These are phyloP conservation scores for Acholoe squamosa DNA, from an alignment of 2,888 invertebrate genomes.

Conservation along the genomic window DNA sequence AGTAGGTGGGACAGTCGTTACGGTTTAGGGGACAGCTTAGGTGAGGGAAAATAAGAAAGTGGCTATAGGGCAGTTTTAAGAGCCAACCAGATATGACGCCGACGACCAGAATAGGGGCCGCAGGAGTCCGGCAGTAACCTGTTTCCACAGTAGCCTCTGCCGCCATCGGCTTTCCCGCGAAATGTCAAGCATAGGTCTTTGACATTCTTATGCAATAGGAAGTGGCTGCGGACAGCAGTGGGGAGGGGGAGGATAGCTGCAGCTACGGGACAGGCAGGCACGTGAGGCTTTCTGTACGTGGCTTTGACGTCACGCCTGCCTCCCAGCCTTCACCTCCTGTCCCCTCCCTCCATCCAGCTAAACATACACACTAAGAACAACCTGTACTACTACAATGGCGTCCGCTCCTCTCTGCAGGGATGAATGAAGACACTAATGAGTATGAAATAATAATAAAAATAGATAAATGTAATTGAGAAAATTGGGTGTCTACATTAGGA, in stretches of 20 bases:
- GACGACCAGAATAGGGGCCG: not conserved
- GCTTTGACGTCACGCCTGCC: conserved; percentile 1
- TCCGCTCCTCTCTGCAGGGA: not conserved
- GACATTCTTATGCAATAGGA: conserved; percentile 44
- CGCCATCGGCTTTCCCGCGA: not conserved
- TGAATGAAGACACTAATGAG: no score
- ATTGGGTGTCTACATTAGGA: not conserved
- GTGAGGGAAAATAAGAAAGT: no score
- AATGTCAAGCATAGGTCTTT: conserved; percentile 41
- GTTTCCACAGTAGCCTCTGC: conserved; percentile 9
- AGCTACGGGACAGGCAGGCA: not conserved
- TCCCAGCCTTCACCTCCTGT: not conserved
- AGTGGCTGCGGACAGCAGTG: not conserved
- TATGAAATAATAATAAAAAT: no score
- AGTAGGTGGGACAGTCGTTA: no score
- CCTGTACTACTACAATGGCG: not conserved
- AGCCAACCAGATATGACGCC: not conserved
- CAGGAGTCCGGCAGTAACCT: not conserved
- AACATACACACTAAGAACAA: not conserved
- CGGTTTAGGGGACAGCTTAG: no score
- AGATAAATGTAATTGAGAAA: no score
- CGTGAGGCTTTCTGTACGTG: not conserved
- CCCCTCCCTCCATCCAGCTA: not conserved
- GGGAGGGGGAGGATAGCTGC: not conserved
- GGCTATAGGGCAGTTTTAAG: not conserved